These are phyloP conservation scores for Nicator chloris DNA, from an alignment of 2,113 vertebrate species.

Conservation along the genomic window DNA sequence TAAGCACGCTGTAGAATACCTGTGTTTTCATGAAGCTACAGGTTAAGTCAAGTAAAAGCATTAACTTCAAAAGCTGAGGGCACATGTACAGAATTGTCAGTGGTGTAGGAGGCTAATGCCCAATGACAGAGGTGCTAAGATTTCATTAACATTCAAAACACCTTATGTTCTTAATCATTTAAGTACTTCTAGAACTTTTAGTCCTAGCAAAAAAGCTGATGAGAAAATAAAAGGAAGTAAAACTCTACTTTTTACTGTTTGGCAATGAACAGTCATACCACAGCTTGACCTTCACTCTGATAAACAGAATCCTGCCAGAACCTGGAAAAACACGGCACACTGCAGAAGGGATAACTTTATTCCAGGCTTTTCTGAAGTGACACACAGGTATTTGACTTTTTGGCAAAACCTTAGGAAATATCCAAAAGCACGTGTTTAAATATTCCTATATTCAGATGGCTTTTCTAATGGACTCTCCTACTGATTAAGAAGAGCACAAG, in stretches of 20 bases:
- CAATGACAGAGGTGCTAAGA: not conserved
- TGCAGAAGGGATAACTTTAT: not conserved
- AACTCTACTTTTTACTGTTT: not conserved
- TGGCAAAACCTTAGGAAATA: not conserved
- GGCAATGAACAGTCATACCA: not conserved
- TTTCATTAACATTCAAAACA: not conserved
- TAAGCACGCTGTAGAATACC: not conserved
- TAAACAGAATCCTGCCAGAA: not conserved
- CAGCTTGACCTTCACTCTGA: not conserved
- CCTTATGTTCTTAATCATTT: not conserved
- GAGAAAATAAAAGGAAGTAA: conserved; percentile 17
- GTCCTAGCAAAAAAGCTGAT: not conserved
- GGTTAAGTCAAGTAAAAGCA: not conserved
- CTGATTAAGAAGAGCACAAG: not conserved
- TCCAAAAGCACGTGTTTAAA: not conserved
- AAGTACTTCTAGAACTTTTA: not conserved
- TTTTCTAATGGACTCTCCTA: not conserved
- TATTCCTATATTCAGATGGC: not conserved
- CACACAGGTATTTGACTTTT: not conserved
- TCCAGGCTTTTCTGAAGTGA: not conserved
- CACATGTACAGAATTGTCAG: not conserved
- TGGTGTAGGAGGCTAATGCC: not conserved
- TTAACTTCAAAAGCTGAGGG: not conserved
- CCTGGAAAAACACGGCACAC: not conserved
- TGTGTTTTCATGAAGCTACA: not conserved